Evolutionary conservation across 2,888 invertebrate species (phyloP).

Genomic region (Hemaris fuciformis): DNA sequence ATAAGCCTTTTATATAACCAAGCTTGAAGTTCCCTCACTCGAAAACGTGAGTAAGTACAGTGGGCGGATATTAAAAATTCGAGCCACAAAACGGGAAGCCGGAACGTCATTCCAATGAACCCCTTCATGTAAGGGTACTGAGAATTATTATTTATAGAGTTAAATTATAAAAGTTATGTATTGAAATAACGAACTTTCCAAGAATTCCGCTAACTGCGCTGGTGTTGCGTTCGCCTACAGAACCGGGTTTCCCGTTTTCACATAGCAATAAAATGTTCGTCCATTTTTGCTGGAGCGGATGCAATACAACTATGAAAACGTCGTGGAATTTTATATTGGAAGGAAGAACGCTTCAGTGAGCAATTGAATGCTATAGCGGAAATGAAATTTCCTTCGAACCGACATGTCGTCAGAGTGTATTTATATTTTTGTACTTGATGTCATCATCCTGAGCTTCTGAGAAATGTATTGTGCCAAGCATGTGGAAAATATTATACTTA

Average conservation of each 20-base stretch:
- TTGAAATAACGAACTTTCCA: neutral
- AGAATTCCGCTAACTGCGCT: neutral
- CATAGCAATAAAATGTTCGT: neutral
- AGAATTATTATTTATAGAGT: too few relatives aligned
- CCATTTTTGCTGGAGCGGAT: neutral
- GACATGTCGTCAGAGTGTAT: neutral
- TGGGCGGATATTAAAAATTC: too few relatives aligned
- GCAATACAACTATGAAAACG: too few relatives aligned
- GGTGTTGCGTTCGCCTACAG: neutral
- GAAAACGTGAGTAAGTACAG: too few relatives aligned
- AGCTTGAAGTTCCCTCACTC: too few relatives aligned
- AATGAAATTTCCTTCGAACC: neutral
- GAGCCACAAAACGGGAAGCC: neutral
- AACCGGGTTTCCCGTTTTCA: neutral
- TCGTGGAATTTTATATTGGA: too few relatives aligned
- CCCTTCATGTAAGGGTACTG: too few relatives aligned
- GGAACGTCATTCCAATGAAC: neutral
- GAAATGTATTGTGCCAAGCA: neutral
- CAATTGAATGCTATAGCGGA: neutral
- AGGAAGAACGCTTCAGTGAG: neutral
- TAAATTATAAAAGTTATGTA: neutral
- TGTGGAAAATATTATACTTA: neutral
- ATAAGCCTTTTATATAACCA: too few relatives aligned
- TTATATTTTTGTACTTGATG: neutral
- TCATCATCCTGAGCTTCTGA: neutral